phyloP scores from a whole-genome alignment of 2,113 vertebrate genomes.

The Chaetura pelagica region DNA sequence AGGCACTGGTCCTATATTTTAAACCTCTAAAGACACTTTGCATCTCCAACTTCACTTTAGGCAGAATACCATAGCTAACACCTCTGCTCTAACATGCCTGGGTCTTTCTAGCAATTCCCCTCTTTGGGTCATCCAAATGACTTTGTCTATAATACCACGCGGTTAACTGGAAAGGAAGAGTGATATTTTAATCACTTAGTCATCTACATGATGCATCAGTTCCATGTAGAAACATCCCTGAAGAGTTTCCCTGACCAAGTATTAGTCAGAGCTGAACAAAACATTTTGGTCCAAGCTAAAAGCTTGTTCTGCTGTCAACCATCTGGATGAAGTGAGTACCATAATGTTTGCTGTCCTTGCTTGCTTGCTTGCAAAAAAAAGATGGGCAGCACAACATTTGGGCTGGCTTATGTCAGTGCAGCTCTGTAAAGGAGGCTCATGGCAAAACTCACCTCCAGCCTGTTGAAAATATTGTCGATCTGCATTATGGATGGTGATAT shows the following conservation, averaged over 20 bases:
- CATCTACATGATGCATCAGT: neutral
- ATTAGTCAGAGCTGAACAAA: conserved; percentile 11
- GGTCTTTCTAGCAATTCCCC: neutral
- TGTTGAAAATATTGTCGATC: neutral
- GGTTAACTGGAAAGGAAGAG: neutral
- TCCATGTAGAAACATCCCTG: neutral
- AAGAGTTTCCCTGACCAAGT: neutral
- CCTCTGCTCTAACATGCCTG: neutral
- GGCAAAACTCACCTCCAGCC: neutral
- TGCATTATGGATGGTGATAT: neutral
- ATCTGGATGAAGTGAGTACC: neutral
- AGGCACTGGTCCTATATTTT: neutral
- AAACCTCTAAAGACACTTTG: neutral
- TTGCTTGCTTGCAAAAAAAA: neutral
- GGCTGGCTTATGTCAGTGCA: neutral
- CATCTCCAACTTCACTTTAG: neutral
- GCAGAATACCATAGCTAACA: neutral
- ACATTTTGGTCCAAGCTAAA: neutral
- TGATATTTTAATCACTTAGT: neutral
- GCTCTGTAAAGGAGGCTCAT: neutral
- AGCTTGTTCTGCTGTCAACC: neutral
- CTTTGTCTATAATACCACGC: neutral
- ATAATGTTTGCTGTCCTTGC: neutral
- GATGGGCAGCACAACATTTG: fast-evolving
- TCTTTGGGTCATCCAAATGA: neutral